Evolutionary conservation across 2,113 vertebrate species (phyloP).

Genomic region (Alligator sinensis): DNA sequence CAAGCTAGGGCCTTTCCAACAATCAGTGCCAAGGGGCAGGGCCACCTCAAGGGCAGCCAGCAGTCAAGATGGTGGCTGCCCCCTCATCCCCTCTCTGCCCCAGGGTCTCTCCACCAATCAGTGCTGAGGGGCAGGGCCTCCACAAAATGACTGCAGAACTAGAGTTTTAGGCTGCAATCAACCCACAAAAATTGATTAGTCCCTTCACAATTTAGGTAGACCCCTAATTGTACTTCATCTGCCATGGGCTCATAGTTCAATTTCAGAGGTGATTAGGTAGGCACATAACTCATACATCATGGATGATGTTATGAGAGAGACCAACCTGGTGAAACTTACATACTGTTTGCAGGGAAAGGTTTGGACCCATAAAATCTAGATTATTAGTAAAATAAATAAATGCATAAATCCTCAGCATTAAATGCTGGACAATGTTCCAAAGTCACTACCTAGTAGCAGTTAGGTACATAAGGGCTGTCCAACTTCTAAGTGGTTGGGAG

Average conservation of each 20-base stretch:
- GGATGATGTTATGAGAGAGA: background rate
- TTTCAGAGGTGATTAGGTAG: background rate
- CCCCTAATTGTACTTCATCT: too few relatives aligned
- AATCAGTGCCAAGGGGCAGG: too few relatives aligned
- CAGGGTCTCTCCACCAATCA: too few relatives aligned
- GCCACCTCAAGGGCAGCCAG: too few relatives aligned
- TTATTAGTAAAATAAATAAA: background rate
- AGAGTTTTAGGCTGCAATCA: background rate
- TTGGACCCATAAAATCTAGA: background rate
- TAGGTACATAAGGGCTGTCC: background rate
- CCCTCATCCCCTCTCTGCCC: too few relatives aligned
- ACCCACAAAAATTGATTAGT: background rate
- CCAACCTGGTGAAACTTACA: rapidly evolving
- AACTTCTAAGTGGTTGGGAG: too few relatives aligned
- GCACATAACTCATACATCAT: background rate
- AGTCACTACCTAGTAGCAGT: background rate
- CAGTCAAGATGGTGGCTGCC: too few relatives aligned
- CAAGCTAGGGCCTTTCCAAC: too few relatives aligned
- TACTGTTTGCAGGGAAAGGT: background rate
- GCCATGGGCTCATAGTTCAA: background rate
- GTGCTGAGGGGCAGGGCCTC: too few relatives aligned
- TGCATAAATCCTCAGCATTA: background rate
- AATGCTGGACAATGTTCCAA: background rate
- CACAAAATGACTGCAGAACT: too few relatives aligned
- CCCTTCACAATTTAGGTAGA: background rate